Percentiles rank a stretch among this genome's conserved stretches.
Conservation (phyloP, 2,797 vertebrate species). For the Amniataba percoides region DNA sequence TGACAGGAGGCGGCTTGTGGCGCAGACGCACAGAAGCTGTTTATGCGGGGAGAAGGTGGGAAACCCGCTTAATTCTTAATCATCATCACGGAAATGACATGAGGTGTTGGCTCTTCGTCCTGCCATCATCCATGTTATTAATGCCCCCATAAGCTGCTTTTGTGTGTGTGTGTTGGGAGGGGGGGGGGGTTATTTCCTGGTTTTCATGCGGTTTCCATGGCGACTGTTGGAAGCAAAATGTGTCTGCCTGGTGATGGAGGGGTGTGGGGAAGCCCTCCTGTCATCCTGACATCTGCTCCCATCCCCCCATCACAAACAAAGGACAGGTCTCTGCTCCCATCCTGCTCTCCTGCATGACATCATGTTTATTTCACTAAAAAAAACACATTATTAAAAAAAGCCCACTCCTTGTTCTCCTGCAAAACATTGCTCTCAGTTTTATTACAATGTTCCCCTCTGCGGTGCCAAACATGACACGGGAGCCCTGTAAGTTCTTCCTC, state of each 20-base stretch:
- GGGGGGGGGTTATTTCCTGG: conserved; percentile 43
- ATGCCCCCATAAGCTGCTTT: no score
- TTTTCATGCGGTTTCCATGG: conserved; percentile 71
- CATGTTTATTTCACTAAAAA: conserved; percentile 6
- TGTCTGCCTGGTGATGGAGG: conserved; percentile 49
- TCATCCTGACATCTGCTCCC: conserved; percentile 71
- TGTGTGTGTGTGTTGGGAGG: no score
- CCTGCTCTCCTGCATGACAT: conserved; percentile 15
- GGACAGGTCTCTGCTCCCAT: conserved; percentile 38
- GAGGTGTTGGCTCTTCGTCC: neutral
- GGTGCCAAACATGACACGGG: conserved; percentile 14
- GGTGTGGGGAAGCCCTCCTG: conserved; percentile 73
- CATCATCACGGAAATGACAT: neutral
- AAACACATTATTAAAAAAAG: conserved; percentile 8
- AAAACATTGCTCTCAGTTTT: neutral
- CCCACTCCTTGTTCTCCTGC: neutral
- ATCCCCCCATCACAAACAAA: conserved; percentile 58
- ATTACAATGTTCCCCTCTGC: conserved; percentile 1
- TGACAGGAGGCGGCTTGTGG: no score
- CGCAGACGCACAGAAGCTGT: conserved; percentile 67
- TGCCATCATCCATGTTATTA: no score
- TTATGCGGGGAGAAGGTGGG: conserved; percentile 57
- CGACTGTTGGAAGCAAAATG: conserved; percentile 62
- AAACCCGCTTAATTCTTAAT: conserved; percentile 31
- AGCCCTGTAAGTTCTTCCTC: conserved; percentile 32